phyloP scores from a whole-genome alignment of 2,797 vertebrate species.

The Graptemys geographica region DNA sequence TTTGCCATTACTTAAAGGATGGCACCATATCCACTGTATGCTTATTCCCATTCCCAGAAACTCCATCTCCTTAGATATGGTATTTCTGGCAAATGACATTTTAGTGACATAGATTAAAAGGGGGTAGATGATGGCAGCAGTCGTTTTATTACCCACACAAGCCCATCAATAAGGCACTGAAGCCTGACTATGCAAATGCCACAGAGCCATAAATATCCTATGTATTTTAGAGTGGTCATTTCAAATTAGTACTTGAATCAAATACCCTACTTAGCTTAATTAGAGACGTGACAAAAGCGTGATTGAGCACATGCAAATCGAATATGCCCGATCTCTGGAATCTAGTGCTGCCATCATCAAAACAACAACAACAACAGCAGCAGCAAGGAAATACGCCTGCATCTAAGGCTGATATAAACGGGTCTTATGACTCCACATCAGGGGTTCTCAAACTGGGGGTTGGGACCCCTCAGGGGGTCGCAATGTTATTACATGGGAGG shows the following conservation, averaged over 20 bases:
- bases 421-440: slow-evolving; percentile 5
- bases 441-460: too few relatives aligned
- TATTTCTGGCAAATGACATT: neutral
- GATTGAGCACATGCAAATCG: neutral
- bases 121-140: neutral
- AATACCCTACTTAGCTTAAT: slow-evolving; percentile 64
- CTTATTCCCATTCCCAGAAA: neutral
- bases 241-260: slow-evolving; percentile 68
- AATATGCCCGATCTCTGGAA: slow-evolving; percentile 1
- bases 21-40: neutral
- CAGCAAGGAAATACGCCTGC: slow-evolving; percentile 7
- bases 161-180: neutral
- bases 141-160: slow-evolving; percentile 13
- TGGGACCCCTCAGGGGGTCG: too few relatives aligned
- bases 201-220: slow-evolving; percentile 28
- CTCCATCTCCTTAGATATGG: neutral
- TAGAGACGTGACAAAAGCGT: slow-evolving; percentile 52
- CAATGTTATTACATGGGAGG: too few relatives aligned
- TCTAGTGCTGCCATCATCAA: neutral
- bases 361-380: neutral
- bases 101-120: slow-evolving; percentile 26
- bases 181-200: slow-evolving; percentile 25
- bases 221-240: slow-evolving; percentile 64
- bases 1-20: neutral
- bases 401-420: neutral